These are phyloP conservation scores for Eristalinus aeneus DNA, from an alignment of 2,888 invertebrate species.

Conservation along the genomic window DNA sequence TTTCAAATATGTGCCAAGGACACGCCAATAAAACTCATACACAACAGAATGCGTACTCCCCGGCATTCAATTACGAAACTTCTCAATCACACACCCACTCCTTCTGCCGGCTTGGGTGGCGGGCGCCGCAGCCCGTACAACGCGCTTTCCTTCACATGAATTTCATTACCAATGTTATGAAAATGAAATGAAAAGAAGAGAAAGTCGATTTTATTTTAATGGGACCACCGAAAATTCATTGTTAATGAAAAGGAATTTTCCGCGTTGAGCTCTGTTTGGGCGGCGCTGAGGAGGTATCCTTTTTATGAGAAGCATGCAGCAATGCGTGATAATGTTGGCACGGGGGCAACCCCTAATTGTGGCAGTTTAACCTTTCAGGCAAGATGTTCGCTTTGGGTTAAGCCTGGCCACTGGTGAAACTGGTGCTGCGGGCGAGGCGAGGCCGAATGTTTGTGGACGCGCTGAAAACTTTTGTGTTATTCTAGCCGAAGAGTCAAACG, in stretches of 20 bases:
- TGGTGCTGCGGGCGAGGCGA: not conserved
- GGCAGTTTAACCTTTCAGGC: not conserved
- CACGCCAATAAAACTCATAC: slow-evolving; percentile 9
- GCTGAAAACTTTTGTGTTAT: slow-evolving; percentile 52
- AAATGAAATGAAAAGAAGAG: not conserved
- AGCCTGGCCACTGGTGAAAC: not conserved
- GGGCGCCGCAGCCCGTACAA: not conserved
- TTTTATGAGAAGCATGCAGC: not conserved
- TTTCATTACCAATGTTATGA: slow-evolving; percentile 25
- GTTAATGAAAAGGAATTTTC: slow-evolving; percentile 8
- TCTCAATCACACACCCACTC: not conserved
- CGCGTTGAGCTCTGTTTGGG: not conserved
- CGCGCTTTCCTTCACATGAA: slow-evolving; percentile 8
- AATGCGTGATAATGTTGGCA: not conserved
- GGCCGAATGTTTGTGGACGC: slow-evolving; percentile 21
- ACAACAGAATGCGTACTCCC: slow-evolving; percentile 1
- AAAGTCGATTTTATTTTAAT: slow-evolving; percentile 6
- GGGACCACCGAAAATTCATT: slow-evolving; percentile 13
- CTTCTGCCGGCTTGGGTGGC: not conserved
- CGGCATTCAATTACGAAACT: slow-evolving; percentile 1
- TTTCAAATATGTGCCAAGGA: slow-evolving; percentile 32
- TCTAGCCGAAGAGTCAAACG: slow-evolving; percentile 61
- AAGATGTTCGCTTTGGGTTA: not conserved
- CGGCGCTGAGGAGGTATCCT: not conserved
- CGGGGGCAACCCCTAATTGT: not conserved